These are phyloP conservation scores for Clepsis dumicolana DNA, from an alignment of 2,888 invertebrate species.

Conservation along the genomic window DNA sequence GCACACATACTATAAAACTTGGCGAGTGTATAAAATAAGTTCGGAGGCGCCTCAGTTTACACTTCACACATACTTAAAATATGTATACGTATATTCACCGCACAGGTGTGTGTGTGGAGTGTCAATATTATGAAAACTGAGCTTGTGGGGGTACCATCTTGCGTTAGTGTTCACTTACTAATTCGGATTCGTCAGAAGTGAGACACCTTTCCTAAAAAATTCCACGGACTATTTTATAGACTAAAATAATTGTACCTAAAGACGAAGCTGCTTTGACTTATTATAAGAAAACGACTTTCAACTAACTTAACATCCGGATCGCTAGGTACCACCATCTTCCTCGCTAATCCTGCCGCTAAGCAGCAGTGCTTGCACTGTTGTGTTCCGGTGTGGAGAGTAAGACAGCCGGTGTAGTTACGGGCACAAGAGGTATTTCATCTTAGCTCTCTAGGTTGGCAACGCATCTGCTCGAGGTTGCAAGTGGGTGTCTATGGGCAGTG, in stretches of 20 bases:
- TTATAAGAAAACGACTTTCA: not conserved
- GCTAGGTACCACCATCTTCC: no score
- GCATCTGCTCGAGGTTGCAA: no score
- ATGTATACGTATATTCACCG: conserved; percentile 48
- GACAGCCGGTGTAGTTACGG: no score
- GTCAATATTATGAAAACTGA: conserved; percentile 60
- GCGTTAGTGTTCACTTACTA: conserved; percentile 59
- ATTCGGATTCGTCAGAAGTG: conserved; percentile 66
- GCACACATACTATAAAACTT: conserved; percentile 48
- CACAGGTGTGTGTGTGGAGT: conserved; percentile 52
- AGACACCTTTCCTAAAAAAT: conserved; percentile 62
- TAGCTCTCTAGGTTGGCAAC: no score
- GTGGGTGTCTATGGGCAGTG: no score
- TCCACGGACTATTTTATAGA: conserved; percentile 24
- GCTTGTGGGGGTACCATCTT: conserved; percentile 62
- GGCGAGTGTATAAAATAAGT: conserved; percentile 54
- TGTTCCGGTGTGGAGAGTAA: no score
- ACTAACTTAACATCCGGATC: no score
- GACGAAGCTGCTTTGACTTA: not conserved
- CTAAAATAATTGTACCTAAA: not conserved
- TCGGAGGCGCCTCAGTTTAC: conserved; percentile 61
- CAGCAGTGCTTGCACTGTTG: no score
- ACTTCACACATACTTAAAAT: conserved; percentile 59
- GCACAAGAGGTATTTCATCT: no score
- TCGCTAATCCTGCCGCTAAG: no score